Percentiles rank a stretch among this genome's conserved stretches.
These are phyloP conservation scores for Leptocoma aspasia DNA, from an alignment of 2,113 vertebrate species.

Conservation along the genomic window DNA sequence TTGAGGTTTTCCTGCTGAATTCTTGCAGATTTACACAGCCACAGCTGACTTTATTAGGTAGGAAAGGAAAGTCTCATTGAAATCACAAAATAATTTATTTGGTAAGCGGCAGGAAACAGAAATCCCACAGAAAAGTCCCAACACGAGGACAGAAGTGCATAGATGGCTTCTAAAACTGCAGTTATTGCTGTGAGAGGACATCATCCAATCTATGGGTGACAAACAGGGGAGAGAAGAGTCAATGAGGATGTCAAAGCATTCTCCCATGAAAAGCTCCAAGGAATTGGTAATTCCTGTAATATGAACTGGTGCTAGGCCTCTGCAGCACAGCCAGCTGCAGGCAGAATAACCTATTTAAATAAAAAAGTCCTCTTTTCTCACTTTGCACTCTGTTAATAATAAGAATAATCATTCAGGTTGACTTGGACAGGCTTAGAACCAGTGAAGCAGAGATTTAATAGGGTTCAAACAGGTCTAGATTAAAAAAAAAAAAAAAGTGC, in stretches of 20 bases:
- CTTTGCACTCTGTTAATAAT: conserved; percentile 16
- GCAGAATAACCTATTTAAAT: conserved; percentile 32
- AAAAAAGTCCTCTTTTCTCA: background rate
- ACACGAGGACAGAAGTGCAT: background rate
- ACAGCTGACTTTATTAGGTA: background rate
- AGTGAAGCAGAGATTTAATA: conserved; percentile 46
- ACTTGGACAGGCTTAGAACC: conserved; percentile 1
- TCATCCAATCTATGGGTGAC: background rate
- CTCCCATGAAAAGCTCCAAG: conserved; percentile 8
- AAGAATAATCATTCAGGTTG: conserved; percentile 49
- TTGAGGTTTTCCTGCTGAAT: background rate
- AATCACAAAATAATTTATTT: background rate
- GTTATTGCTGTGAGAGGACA: background rate
- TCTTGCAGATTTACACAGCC: background rate
- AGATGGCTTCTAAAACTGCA: background rate
- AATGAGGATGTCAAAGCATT: conserved; percentile 4
- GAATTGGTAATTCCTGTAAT: background rate
- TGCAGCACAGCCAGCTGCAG: conserved; percentile 13
- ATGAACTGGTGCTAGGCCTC: conserved; percentile 4
- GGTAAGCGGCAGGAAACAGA: background rate
- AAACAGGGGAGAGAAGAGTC: background rate
- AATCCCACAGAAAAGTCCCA: background rate
- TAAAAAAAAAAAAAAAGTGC: background rate
- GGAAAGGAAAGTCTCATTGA: background rate
- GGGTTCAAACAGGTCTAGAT: background rate